Percentiles rank a stretch among this genome's conserved stretches.
These are phyloP conservation scores for Lerema accius DNA, from an alignment of 1,140 invertebrate species.

Conservation along the genomic window DNA sequence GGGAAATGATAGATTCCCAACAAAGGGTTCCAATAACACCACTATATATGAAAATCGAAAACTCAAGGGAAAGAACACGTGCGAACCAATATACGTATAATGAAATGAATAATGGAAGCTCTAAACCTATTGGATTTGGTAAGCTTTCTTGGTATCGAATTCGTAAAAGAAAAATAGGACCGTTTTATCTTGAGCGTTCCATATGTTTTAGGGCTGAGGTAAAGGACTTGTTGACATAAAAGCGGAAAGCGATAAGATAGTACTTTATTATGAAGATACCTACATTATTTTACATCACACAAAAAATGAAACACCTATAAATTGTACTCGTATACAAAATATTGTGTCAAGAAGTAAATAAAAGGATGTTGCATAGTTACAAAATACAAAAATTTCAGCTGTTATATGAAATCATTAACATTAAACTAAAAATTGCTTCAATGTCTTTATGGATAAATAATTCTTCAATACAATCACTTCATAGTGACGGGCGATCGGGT, in stretches of 20 bases:
- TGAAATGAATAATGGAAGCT: constrained; percentile 53
- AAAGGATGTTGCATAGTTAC: no score
- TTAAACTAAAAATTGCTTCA: no score
- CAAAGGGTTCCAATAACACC: constrained; percentile 29
- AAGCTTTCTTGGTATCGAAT: constrained; percentile 51
- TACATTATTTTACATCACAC: no score
- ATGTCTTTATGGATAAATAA: no score
- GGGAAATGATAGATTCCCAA: constrained; percentile 20
- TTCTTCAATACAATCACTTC: no score
- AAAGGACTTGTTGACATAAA: not conserved
- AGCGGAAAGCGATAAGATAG: not conserved
- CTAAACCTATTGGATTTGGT: constrained; percentile 47
- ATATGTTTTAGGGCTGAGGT: constrained; percentile 29
- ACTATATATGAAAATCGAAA: constrained; percentile 32
- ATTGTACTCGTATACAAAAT: no score
- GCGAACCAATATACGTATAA: constrained; percentile 34
- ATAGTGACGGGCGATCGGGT: no score
- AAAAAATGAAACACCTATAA: no score
- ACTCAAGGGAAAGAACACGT: constrained; percentile 33
- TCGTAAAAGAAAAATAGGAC: constrained; percentile 42
- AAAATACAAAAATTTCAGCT: no score
- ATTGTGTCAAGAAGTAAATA: no score
- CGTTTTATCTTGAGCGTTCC: constrained; percentile 43
- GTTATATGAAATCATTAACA: no score
- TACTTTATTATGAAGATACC: no score